Percentiles rank a stretch among this genome's conserved stretches.
Evolutionary conservation across 2,797 vertebrate genomes (phyloP).

Genomic region (Labeo calbasu): DNA sequence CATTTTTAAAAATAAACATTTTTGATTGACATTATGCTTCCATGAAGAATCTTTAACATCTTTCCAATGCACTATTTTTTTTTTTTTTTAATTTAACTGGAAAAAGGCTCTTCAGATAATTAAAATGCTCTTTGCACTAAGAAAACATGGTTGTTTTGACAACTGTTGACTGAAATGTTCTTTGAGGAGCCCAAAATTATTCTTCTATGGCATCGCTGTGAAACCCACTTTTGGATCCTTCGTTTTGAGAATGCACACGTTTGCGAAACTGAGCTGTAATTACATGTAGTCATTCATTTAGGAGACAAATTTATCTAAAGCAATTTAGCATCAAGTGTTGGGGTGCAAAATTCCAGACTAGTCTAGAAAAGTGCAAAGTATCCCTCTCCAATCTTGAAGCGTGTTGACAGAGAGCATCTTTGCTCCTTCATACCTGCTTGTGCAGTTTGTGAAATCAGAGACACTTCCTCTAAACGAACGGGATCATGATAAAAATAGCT

Average conservation of each 20-base stretch:
- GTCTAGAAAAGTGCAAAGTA: neutral
- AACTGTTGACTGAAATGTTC: neutral
- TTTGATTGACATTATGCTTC: neutral
- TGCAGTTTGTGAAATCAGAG: conserved; percentile 76
- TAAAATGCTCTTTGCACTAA: neutral
- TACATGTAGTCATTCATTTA: neutral
- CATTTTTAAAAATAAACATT: neutral
- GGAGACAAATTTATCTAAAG: neutral
- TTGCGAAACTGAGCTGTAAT: neutral
- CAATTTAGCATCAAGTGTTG: neutral
- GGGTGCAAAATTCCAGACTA: conserved; percentile 13
- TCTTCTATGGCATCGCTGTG: neutral
- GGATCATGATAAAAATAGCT: conserved; percentile 73
- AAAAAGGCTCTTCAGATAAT: neutral
- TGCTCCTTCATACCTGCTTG: conserved; percentile 50
- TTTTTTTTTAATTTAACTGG: neutral
- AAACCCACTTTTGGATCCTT: neutral
- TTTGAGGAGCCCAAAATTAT: neutral
- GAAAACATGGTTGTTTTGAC: neutral
- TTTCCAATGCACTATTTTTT: neutral
- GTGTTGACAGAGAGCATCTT: conserved; percentile 10
- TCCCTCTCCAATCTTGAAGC: neutral
- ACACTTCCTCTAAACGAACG: conserved; percentile 69
- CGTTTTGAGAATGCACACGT: neutral
- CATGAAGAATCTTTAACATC: neutral